Evolutionary conservation across 2,113 vertebrate genomes (phyloP), one percentile per base, ranked within the genome.

Genomic region (Pseudopipra pipra): DNA sequence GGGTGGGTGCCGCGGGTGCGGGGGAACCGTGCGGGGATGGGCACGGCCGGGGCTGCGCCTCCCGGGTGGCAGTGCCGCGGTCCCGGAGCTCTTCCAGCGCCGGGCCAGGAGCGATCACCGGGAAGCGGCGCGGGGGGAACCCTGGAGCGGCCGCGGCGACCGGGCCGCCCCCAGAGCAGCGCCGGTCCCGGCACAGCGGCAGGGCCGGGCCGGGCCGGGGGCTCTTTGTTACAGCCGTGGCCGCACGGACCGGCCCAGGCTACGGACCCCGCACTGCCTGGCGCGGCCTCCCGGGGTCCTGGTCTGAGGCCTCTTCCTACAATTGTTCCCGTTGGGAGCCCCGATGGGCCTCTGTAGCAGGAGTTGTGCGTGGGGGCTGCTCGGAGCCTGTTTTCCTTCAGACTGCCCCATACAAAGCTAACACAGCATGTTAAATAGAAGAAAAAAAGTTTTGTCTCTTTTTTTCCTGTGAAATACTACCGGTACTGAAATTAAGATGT

Each of bases 251-350:
- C 1, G 67, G 67, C 67, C 76, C 43, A 15, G 35, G 80, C 25
- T 30, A 85, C 15, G 22, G 63, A 4, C 49, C 62, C 13, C 56
- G 67, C 80, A 0, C 76, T 21, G 10, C 4, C 66, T 37, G 5
- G 0, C 3, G 21, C 83, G 20, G 67, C 27, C 71, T 55, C 70
- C 12, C 35, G 7, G 2, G 24, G 54, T 12, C 79, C 68, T 30
- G 79, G 14, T 31, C 72, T 35, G 1, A 58, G 95, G 94, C 88
- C 86, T 67, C 92, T 93, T 92, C 92, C 88, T 93, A 71, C 90
- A 58, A 59, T 94, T 94, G 13, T 16, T 52, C 8, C 1, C 8
- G 39, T 3, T 9, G 12, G 5, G 8, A 47, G 65, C 31, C 44
- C 39, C 56, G 4, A 1, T 5, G 56, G 85, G 92, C 88, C 71